A percentile compares a stretch with the other conserved stretches of the same genome.
These are phyloP conservation scores for Ornithoptera priamus DNA, from an alignment of 2,888 invertebrate genomes.

Conservation along the genomic window DNA sequence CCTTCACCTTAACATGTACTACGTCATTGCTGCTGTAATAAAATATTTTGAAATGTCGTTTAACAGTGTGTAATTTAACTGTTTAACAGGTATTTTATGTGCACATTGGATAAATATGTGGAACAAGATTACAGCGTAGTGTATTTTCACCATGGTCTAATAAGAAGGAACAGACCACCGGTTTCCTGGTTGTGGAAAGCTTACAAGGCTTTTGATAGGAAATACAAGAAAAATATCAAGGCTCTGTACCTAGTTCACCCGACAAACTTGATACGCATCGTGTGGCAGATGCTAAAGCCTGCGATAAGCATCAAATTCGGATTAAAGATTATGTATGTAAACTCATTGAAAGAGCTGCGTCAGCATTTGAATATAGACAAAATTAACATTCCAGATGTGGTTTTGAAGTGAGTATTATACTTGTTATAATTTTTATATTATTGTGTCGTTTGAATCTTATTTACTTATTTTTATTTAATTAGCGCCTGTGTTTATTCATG, in stretches of 20 bases:
- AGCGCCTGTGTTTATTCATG: no score
- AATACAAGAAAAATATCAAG: slow-evolving; percentile 99
- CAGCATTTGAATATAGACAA: slow-evolving; percentile 93
- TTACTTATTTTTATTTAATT: no score
- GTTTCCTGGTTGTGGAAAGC: slow-evolving; percentile 98
- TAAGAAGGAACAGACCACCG: slow-evolving; percentile 97
- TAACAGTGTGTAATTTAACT: no score
- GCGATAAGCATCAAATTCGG: slow-evolving; percentile 99
- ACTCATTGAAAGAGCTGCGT: slow-evolving; percentile 94
- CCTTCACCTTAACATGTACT: no score
- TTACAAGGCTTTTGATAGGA: slow-evolving; percentile 97
- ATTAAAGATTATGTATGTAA: slow-evolving; percentile 97
- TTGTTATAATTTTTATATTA: not conserved
- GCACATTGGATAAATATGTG: slow-evolving; percentile 97
- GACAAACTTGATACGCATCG: slow-evolving; percentile 96
- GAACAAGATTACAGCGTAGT: slow-evolving; percentile 99
- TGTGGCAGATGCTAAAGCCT: slow-evolving; percentile 97
- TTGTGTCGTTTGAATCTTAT: no score
- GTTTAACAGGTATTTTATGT: slow-evolving; percentile 89
- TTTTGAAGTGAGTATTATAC: slow-evolving; percentile 89
- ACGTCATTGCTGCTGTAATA: no score
- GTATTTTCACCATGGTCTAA: slow-evolving; percentile 98
- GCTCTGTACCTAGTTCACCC: slow-evolving; percentile 99
- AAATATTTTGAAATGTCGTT: no score
- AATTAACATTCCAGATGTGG: slow-evolving; percentile 92